These are phyloP conservation scores for Gallinago jamesoni DNA, from an alignment of 2,113 vertebrate genomes.

Conservation along the genomic window DNA sequence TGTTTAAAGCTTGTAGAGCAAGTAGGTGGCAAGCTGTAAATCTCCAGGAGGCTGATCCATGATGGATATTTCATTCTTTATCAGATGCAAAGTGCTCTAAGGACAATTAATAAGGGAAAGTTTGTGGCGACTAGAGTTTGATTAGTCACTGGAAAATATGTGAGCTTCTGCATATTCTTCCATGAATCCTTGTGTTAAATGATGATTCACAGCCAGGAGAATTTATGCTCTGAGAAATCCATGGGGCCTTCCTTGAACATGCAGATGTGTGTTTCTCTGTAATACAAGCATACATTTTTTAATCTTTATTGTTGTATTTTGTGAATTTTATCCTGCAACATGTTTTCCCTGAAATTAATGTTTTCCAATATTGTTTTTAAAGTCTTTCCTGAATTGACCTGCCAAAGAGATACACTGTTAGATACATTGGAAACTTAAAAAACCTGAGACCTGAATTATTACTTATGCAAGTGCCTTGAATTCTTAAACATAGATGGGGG, in stretches of 20 bases:
- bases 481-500: background rate
- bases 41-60: background rate
- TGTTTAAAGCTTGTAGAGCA: background rate
- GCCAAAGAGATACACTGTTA: background rate
- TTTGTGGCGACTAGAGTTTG: background rate
- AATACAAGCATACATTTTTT: background rate
- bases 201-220: conserved; percentile 48
- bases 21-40: background rate
- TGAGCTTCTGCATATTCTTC: background rate
- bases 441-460: background rate
- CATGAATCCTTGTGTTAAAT: background rate
- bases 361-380: background rate
- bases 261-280: background rate
- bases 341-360: background rate
- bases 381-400: background rate
- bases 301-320: background rate
- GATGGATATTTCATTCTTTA: background rate
- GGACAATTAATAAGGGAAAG: conserved; percentile 21
- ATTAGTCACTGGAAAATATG: conserved; percentile 46
- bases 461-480: background rate
- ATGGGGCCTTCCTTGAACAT: background rate
- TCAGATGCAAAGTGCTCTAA: background rate
- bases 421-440: background rate
- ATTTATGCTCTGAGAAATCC: background rate
- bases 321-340: background rate